Base-by-base conservation (phyloP, 2,113 vertebrate genomes). In the Gambusia affinis region DNA sequence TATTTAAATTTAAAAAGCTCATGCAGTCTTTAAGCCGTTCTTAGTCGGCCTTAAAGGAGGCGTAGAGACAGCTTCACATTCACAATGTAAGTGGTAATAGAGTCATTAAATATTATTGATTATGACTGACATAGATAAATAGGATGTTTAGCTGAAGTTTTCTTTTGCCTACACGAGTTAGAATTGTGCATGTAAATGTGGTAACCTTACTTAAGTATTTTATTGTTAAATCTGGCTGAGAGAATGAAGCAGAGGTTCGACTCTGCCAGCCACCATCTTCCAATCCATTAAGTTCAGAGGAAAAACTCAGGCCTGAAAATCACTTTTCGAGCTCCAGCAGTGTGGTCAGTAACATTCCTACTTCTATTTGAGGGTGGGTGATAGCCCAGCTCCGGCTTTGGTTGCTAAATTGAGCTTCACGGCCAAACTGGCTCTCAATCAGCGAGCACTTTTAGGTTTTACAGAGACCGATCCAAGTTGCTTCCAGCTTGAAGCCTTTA, bases 231-330 rank as follows among this genome's bases (percentile, higher is more conserved):
- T 7, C 29, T 30, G 51, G 60, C 29, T 30, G 3, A 30, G 12
- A 12, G 60, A 62, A 14, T 30, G 22, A 60, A 28, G 69, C 12
- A 62, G 28, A 12, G 31, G 11, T 37, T 67, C 17, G 30, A 31
- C 22, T 15, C 29, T 28, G 3, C 33, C 33, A 47, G 44, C 74
- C 27, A 24, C 71, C 81, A 75, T 75, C 77, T 86, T 74, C 31
- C 60, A 12, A 4, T 44, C 12, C 70, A n/a, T 19, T n/a, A 63
- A 63, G 60, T 69, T 67, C 4, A 29, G 61, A 70, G 42, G 33
- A n/a, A 75, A 75, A 6, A 28, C 4, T 4, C 57, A 33, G 51
- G 6, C 51, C 51, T n/a, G 70, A 75, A 12, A 37, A 12, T 12
- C 19, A 67, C 42, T 73, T 60, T 63, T 66, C 6, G 39, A 17